Evolutionary conservation across 2,888 invertebrate genomes (phyloP), one percentile per base, ranked within the genome.

Genomic region (Arge pagana): DNA sequence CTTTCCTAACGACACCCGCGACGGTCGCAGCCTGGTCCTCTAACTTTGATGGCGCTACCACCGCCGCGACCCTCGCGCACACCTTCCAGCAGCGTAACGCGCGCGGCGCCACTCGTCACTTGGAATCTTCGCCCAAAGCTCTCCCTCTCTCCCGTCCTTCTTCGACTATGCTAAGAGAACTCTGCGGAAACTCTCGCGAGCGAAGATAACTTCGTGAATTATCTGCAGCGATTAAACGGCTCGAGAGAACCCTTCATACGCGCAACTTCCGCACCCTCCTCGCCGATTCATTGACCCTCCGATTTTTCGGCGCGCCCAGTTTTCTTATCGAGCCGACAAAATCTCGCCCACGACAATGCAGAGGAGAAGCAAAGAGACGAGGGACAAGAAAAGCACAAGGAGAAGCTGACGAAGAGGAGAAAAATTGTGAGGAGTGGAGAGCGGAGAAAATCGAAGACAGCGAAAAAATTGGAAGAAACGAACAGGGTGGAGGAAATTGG

Each of bases 1-100:
- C 45, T 45, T 23, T 33, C 33, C 15, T 45, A 45, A 45, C 45
- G 45, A 45, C 45, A 45, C 45, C 33, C 45, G 31, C 15, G 45
- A 15, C 28, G 8, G 10, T 26, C 8, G n/a, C 45, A 19, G 13
- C 23, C 21, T 10, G 42, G 3, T 26, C 26, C 2, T 1, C 26
- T 7, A 42, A 42, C 19, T 42, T 42, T 42, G 42, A 42, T 30
- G 42, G 42, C 11, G n/a, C n/a, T n/a, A 30, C 18, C 30, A 42
- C 11, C 10, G 30, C n/a, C n/a, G 23, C 18, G 13, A n/a, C n/a
- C 33, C 13, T 13, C 2, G 7, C 30, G 42, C 42, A 18, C 19
- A 30, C 15, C 16, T 26, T 16, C 8, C 24, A 15, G 40, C 10
- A 40, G 24, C 40, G 40, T 13, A 19, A 23, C 39, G 39, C n/a